Conservation (phyloP, 1,140 invertebrate genomes). For the fruit fly (Drosophila melanogaster) region Release_6_plus_ISO1_MT NT_033779.5:4438001-4438500, state of each 20-base stretch:
- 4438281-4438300: too few relatives aligned
- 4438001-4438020: conserved; percentile 3
- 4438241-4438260: too few relatives aligned
- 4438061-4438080: not conserved
- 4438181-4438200: too few relatives aligned
- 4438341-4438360: not conserved
- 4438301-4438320: not conserved
- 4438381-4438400: conserved; percentile 63
- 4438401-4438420: conserved; percentile 54
- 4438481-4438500: not conserved
- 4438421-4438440: conserved; percentile 67
- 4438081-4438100: not conserved
- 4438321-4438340: conserved; percentile 19
- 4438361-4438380: conserved; percentile 61
- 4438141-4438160: not conserved
- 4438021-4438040: conserved; percentile 11
- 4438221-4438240: not conserved
- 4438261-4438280: too few relatives aligned
- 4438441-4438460: conserved; percentile 59
- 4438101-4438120: not conserved
- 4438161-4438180: not conserved
- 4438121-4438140: conserved; percentile 2
- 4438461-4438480: conserved; percentile 53
- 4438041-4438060: conserved; percentile 1
- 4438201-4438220: not conserved